Base-by-base conservation (phyloP, 2,888 invertebrate genomes). In the Eumerus sabulonum region DNA sequence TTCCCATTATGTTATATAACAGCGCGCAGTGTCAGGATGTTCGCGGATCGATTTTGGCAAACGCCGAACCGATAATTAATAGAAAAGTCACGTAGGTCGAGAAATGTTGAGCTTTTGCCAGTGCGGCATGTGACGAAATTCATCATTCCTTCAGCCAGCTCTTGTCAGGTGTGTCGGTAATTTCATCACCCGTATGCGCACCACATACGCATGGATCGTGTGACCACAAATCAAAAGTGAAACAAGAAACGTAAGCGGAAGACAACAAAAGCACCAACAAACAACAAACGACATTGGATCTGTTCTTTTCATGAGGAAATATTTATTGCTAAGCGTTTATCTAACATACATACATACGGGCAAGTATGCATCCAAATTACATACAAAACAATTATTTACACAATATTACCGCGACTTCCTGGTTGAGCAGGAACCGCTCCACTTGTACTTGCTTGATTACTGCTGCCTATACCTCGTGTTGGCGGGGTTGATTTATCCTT, bases 401-500 rank as follows among this genome's bases (percentile, higher is more conserved):
- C 36, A 44, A 19, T 51, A 60, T 40, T 27, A 51, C 50, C 9
- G 35, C 40, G 4, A 17, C 38, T 62, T 7, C 27, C 48, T 51
- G 53, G 19, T 36, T 56, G 63, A 70, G 35, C 42, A 47, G 9
- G 42, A 62, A 59, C 40, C 53, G n/a, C 48, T 42, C 7, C 53
- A 64, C 66, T 67, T 62, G 45, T 40, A 40, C 40, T 40, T 54
- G 11, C 40, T 40, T 54, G 11, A 47, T 36, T 27, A 1, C 27
- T 38, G 54, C 59, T 36, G 42, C 17, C 27, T 27, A 2, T 4
- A 66, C 9, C 19, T 38, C 19, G 1, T 17, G 14, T 36, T 16
- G 27, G 7, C 27, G 27, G 7, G 7, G n/a, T n/a, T 9, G 16
- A 13, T 45, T 85, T 86, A 87, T 64, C 88, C 87, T 56, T 87